Percentiles rank a stretch among this genome's conserved stretches.
Conservation (phyloP, 2,113 vertebrate species). For the Melanostigma gelatinosum region DNA sequence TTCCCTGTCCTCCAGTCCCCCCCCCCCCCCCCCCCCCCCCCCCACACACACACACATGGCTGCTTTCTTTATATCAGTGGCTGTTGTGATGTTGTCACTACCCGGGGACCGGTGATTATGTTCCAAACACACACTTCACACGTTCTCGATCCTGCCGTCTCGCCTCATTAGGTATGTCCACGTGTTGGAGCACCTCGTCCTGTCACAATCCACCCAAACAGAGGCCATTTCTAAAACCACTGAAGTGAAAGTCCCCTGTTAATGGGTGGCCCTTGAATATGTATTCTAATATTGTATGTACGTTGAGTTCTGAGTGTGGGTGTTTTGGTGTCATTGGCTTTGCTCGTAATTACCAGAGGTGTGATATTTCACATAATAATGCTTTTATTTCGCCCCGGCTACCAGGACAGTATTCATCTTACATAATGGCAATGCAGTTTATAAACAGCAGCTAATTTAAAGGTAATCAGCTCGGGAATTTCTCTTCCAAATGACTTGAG, state of each 20-base stretch:
- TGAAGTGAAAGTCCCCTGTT: conserved; percentile 57
- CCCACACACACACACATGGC: neutral
- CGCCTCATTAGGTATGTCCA: conserved; percentile 62
- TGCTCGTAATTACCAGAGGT: conserved; percentile 44
- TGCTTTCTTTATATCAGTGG: conserved; percentile 13
- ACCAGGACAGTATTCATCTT: conserved; percentile 26
- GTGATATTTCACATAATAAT: conserved; percentile 37
- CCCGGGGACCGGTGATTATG: conserved; percentile 43
- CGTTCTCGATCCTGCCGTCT: conserved; percentile 16
- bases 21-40: neutral
- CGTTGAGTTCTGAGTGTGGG: neutral
- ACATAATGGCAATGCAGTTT: conserved; percentile 20
- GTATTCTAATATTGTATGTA: conserved; percentile 24
- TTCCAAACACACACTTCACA: conserved; percentile 41
- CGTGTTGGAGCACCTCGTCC: conserved; percentile 40
- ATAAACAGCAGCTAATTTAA: conserved; percentile 43
- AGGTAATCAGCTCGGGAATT: conserved; percentile 42
- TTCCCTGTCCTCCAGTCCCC: neutral
- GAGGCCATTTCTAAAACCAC: conserved; percentile 57
- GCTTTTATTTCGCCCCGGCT: neutral
- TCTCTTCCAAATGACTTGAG: conserved; percentile 43
- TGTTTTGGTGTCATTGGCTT: conserved; percentile 24
- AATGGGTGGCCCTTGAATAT: conserved; percentile 50
- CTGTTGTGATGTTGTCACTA: conserved; percentile 21
- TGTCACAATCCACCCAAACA: conserved; percentile 45